These are phyloP conservation scores for Myotis daubentonii DNA, from an alignment of 2,797 vertebrate species.

Conservation along the genomic window DNA sequence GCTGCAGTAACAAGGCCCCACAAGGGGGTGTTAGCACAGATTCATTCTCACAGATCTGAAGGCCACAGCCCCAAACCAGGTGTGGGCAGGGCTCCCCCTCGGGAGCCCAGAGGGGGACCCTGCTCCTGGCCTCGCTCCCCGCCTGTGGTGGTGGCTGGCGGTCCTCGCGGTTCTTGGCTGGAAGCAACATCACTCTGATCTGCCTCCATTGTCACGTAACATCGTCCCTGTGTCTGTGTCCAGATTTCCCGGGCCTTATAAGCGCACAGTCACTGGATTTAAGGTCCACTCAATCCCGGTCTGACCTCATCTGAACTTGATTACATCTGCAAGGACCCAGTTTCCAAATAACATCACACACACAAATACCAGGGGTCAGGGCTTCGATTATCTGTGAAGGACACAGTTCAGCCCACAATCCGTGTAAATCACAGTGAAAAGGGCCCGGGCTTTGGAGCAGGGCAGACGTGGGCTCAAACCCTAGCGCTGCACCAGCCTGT, in stretches of 20 bases:
- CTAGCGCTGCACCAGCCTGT: background rate
- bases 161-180: too few species aligned
- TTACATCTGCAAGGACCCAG: background rate
- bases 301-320: background rate
- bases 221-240: background rate
- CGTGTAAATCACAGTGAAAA: background rate
- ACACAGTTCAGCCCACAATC: too few species aligned
- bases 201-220: background rate
- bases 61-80: background rate
- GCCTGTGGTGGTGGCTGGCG: background rate
- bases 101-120: background rate
- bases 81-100: background rate
- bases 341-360: background rate
- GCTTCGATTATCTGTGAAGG: background rate
- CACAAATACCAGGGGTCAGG: background rate
- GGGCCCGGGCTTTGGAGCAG: background rate
- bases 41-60: background rate
- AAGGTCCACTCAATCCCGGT: background rate
- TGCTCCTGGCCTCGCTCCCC: too few species aligned
- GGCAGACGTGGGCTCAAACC: background rate
- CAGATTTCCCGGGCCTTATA: background rate
- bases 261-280: background rate
- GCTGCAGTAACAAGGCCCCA: background rate
- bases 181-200: rapidly evolving
- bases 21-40: background rate